Base-by-base conservation (phyloP, 1,140 invertebrate genomes). In the Matsumurasca onukii region DNA sequence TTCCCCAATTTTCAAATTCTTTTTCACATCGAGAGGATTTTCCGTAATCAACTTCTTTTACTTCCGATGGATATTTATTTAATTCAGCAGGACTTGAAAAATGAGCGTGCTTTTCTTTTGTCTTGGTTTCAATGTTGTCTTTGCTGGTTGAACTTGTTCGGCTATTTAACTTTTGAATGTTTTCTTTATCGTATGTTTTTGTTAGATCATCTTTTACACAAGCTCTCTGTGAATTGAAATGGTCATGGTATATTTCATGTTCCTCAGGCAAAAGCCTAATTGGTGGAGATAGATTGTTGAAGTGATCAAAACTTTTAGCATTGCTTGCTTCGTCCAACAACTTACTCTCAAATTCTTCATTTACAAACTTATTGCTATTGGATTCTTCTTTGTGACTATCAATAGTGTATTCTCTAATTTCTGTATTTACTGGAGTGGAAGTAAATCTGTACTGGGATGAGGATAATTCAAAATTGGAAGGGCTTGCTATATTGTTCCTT, bases 61-160 rank as follows among this genome's bases (percentile, higher is more conserved):
- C 49, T 51, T 12, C 3, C 24, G 49, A 20, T 51, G n/a, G 24
- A n/a, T 17, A 51, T 5, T 51, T n/a, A 51, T 12, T 20, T 3
- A 22, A n/a, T n/a, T 51, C 24, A 20, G 24, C n/a, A 20, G n/a
- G 3, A 3, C 24, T 51, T 51, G 49, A 51, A n/a, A 51, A 51
- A n/a, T 51, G 49, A 51, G 49, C n/a, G n/a, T 51, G 49, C 49
- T 51, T 51, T 51, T 51, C 49, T 51, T 51, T 17, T 51, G n/a
- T 5, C 3, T 51, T n/a, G n/a, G n/a, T n/a, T n/a, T n/a, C n/a
- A n/a, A n/a, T n/a, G n/a, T n/a, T n/a, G n/a, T n/a, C n/a, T n/a
- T n/a, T n/a, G n/a, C n/a, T n/a, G n/a, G n/a, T n/a, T n/a, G n/a
- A n/a, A n/a, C n/a, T n/a, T n/a, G n/a, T n/a, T n/a, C n/a, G n/a